Evolutionary conservation across 2,888 invertebrate genomes (phyloP).

Genomic region (Heliconius hortense): DNA sequence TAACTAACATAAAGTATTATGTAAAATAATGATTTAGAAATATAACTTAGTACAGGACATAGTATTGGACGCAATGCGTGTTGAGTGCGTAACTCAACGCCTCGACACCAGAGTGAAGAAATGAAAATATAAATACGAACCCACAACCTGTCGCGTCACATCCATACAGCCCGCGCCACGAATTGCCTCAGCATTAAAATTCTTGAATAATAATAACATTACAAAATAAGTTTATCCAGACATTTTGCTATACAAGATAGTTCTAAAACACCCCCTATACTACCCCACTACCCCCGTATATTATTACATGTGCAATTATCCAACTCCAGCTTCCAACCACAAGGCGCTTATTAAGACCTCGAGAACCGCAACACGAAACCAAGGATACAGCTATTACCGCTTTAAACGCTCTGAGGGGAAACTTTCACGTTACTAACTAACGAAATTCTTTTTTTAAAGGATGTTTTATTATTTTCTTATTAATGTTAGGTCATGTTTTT

Average conservation of each 20-base stretch:
- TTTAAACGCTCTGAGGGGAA: conserved; percentile 21
- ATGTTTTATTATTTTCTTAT: not conserved
- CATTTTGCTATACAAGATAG: not conserved
- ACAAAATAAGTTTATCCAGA: not conserved
- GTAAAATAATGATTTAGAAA: too few species aligned
- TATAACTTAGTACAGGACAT: too few species aligned
- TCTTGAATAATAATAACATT: not conserved
- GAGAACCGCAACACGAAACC: conserved; percentile 22
- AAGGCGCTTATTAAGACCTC: conserved; percentile 34
- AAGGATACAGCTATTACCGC: conserved; percentile 18
- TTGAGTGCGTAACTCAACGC: not conserved
- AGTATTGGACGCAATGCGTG: not conserved
- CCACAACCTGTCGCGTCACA: too few species aligned
- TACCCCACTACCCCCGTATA: not conserved
- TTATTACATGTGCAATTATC: conserved; percentile 27
- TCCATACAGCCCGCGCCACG: too few species aligned
- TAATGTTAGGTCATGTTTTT: not conserved
- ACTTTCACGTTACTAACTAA: not conserved
- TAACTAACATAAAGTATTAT: too few species aligned
- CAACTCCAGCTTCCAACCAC: conserved; percentile 8
- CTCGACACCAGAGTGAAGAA: not conserved
- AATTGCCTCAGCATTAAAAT: not conserved
- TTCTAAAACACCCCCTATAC: not conserved
- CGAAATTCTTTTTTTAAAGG: not conserved
- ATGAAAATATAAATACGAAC: too few species aligned